phyloP scores from a whole-genome alignment of 1,140 invertebrate species.

The Zeugodacus cucurbitae region DNA sequence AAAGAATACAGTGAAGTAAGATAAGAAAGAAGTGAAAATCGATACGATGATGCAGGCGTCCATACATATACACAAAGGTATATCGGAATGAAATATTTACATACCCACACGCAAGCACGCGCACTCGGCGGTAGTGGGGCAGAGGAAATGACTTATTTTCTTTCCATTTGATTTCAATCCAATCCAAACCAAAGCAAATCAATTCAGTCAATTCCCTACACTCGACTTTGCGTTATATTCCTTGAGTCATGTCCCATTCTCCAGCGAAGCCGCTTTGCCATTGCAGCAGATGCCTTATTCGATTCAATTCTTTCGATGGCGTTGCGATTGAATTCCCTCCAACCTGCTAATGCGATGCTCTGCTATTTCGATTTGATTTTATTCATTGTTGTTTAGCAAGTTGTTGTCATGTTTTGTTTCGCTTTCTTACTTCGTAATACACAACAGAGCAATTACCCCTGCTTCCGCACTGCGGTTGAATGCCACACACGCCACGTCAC shows the following conservation, averaged over 20 bases:
- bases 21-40: not conserved
- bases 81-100: not conserved
- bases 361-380: slow-evolving; percentile 19
- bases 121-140: not conserved
- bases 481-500: not conserved
- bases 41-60: not conserved
- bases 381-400: slow-evolving; percentile 28
- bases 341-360: not conserved
- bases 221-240: slow-evolving; percentile 7
- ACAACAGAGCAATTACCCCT: slow-evolving; percentile 36
- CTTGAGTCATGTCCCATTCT: not conserved
- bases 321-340: slow-evolving; percentile 1
- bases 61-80: not conserved
- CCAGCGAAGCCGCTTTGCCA: not conserved
- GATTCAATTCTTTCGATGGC: not conserved
- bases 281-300: slow-evolving; percentile 17
- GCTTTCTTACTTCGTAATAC: slow-evolving; percentile 4
- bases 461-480: not conserved
- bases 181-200: slow-evolving; percentile 16
- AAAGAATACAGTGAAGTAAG: not conserved
- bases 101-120: not conserved
- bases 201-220: slow-evolving; percentile 16
- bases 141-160: slow-evolving; percentile 37
- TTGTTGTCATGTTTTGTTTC: slow-evolving; percentile 32
- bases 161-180: slow-evolving; percentile 34